Base-by-base conservation (phyloP, 1,140 invertebrate genomes). In the Leptestheria dahalacensis region DNA sequence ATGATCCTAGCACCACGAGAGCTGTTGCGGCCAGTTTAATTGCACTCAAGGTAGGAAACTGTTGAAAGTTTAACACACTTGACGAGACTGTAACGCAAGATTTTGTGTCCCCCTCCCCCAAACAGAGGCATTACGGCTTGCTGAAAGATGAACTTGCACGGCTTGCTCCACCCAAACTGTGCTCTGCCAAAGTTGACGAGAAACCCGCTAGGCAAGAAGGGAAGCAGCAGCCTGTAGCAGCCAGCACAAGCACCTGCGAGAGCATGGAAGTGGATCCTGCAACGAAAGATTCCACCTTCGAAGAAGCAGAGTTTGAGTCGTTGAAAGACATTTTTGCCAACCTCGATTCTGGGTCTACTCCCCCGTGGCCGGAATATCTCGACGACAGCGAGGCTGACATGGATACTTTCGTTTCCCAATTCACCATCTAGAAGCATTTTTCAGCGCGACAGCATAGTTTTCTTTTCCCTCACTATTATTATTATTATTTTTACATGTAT, bases 21-120 rank as follows among this genome's bases (percentile, higher is more conserved):
- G 82, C 79, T 61, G 84, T 88, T 67, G 82, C 83, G 60, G 78
- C 86, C 48, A 87, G 83, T 69, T 80, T 82, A 47, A 77, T 84
- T 72, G 81, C 86, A 57, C 75, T 87, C 54, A 85, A 84, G 77
- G 85, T 88, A n/a, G n/a, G n/a, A n/a, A n/a, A n/a, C n/a, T n/a
- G n/a, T n/a, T n/a, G n/a, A n/a, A n/a, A n/a, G n/a, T n/a, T n/a
- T n/a, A n/a, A n/a, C n/a, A n/a, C n/a, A n/a, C n/a, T n/a, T n/a
- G n/a, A n/a, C n/a, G n/a, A n/a, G n/a, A n/a, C n/a, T n/a, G n/a
- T n/a, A n/a, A n/a, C n/a, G n/a, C n/a, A n/a, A n/a, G n/a, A n/a
- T n/a, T 52, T 20, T 41, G 12, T 25, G 26, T 47, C 20, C 55
- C 25, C 57, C 10, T 49, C 54, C 56, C 21, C 23, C 28, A 48